Percentiles rank a stretch among this genome's conserved stretches.
Evolutionary conservation across 2,888 invertebrate genomes (phyloP).

Genomic region (Cheiracanthium punctorium): DNA sequence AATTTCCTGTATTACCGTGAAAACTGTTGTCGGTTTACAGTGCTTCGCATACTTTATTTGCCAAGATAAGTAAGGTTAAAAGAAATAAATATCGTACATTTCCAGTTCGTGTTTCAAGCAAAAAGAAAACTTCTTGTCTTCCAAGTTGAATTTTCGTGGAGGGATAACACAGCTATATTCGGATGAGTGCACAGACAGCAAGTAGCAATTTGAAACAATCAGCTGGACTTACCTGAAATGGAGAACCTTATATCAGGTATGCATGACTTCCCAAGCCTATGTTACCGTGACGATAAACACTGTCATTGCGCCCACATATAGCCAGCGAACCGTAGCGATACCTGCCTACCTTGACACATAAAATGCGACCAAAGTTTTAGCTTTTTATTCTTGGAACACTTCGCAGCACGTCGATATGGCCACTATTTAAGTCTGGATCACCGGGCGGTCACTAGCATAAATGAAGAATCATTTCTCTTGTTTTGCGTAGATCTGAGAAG

Average conservation of each 20-base stretch:
- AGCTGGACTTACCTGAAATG: constrained; percentile 62
- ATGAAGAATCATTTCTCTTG: no score
- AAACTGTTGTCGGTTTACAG: neutral
- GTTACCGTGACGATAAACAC: constrained; percentile 63
- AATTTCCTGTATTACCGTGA: neutral
- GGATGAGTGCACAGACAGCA: constrained; percentile 63
- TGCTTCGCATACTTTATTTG: neutral
- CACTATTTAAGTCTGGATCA: neutral
- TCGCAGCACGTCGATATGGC: neutral
- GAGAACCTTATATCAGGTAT: constrained; percentile 68
- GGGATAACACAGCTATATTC: constrained; percentile 11
- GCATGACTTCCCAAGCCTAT: constrained; percentile 65
- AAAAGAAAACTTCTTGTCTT: constrained; percentile 18
- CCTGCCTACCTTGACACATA: constrained; percentile 62
- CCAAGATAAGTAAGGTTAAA: neutral
- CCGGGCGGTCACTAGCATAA: no score
- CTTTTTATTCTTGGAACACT: constrained; percentile 20
- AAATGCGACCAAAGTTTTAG: constrained; percentile 20
- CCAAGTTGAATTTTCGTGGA: neutral
- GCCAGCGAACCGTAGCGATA: constrained; percentile 61
- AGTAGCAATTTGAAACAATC: constrained; percentile 70
- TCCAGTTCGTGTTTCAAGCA: no score
- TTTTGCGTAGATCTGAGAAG: no score
- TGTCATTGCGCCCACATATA: constrained; percentile 56
- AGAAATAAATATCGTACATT: neutral